Percentiles rank a stretch among this genome's conserved stretches.
Conservation (phyloP, 2,113 vertebrate genomes). For the Pterocles gutturalis region DNA sequence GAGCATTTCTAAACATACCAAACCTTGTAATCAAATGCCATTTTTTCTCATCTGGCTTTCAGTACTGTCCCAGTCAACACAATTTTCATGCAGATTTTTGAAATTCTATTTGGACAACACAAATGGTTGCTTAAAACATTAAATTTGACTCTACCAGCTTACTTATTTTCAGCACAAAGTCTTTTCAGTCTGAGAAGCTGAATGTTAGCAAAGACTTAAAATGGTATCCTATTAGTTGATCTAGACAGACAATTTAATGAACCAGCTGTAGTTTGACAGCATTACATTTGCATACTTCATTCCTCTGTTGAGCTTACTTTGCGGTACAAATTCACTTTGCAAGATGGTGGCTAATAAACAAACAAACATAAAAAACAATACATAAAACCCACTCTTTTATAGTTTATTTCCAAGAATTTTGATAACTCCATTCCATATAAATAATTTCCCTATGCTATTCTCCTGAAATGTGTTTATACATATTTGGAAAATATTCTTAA, state of each 20-base stretch:
- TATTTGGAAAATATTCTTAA: background rate
- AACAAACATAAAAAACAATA: background rate
- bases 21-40: conserved; percentile 15
- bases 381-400: accelerated
- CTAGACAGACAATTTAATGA: background rate
- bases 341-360: background rate
- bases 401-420: background rate
- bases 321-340: background rate
- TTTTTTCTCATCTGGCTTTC: background rate
- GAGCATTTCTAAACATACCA: background rate
- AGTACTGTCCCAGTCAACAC: background rate
- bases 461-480: background rate
- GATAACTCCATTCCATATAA: background rate
- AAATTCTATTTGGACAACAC: background rate
- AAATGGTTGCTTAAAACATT: background rate
- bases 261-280: background rate
- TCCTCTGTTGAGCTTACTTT: background rate
- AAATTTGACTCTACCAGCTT: background rate
- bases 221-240: background rate
- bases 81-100: background rate
- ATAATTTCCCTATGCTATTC: background rate
- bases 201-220: background rate
- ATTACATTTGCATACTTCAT: background rate
- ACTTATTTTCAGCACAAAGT: background rate
- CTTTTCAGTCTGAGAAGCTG: background rate